Conservation (phyloP, 2,113 vertebrate species). For the Carassius carassius region DNA sequence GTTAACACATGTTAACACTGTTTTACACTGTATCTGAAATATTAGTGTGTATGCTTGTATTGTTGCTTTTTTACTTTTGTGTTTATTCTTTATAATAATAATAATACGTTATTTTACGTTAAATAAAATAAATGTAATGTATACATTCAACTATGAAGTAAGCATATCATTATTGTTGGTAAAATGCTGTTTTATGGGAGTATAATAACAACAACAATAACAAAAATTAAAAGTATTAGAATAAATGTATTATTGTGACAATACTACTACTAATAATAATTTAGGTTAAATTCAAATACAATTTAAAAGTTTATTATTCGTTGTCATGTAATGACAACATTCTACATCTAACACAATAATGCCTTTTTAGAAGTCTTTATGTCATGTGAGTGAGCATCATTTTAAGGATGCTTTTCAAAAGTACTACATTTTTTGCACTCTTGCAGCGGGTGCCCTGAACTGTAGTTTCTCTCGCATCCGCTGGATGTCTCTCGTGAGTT, state of each 20-base stretch:
- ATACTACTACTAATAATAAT: no score
- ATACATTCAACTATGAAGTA: no score
- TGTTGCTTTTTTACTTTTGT: neutral
- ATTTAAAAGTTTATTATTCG: no score
- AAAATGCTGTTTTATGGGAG: neutral
- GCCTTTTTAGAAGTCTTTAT: neutral
- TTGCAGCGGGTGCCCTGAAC: neutral
- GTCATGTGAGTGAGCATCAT: neutral
- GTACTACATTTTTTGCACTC: neutral
- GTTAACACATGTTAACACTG: no score
- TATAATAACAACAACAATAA: no score
- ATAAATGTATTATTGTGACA: no score
- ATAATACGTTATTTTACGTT: no score
- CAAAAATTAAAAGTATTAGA: no score
- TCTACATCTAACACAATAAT: neutral
- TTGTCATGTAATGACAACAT: no score
- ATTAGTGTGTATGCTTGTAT: neutral
- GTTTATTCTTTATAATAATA: no score
- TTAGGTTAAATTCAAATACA: no score
- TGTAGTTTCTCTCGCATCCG: slow-evolving; percentile 16
- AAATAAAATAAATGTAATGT: no score
- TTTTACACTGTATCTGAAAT: neutral
- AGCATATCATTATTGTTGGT: neutral
- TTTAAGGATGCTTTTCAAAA: neutral
- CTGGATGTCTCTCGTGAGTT: slow-evolving; percentile 32